A percentile compares a stretch with the other conserved stretches of the same genome.
phyloP scores from a whole-genome alignment of 2,888 invertebrate species.

The Lycocerus yunnanus region DNA sequence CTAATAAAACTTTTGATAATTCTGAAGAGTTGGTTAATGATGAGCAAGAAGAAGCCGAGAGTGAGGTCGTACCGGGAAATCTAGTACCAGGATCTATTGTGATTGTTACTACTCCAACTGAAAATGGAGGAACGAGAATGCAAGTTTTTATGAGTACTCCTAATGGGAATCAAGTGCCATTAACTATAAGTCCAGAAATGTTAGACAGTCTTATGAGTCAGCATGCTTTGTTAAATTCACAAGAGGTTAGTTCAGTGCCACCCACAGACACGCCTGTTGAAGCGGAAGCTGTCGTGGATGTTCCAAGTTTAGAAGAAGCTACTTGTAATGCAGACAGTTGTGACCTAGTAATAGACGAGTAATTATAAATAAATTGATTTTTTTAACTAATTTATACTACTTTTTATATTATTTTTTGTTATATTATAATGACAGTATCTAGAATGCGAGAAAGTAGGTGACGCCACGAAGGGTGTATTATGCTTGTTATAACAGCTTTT shows the following conservation, averaged over 20 bases:
- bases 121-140: slow-evolving; percentile 54
- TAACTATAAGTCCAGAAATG: slow-evolving; percentile 50
- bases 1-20: slow-evolving; percentile 38
- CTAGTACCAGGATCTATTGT: slow-evolving; percentile 59
- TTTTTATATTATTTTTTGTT: no score
- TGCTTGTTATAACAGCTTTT: no score
- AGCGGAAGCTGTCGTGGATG: background rate
- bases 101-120: slow-evolving; percentile 56
- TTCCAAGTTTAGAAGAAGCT: background rate
- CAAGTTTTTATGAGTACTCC: slow-evolving; percentile 60
- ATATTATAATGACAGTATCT: no score
- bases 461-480: no score
- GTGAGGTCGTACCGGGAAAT: background rate
- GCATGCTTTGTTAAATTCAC: background rate
- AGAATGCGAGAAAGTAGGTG: no score
- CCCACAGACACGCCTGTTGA: background rate
- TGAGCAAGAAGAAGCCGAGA: slow-evolving; percentile 7
- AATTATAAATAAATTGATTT: background rate
- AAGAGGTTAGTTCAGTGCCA: background rate
- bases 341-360: background rate
- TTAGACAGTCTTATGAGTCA: slow-evolving; percentile 30
- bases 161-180: slow-evolving; percentile 47
- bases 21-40: slow-evolving; percentile 8
- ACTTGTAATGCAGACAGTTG: background rate
- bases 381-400: background rate